A percentile compares a stretch with the other conserved stretches of the same genome.
phyloP scores from a whole-genome alignment of 2,888 invertebrate genomes.

The Apodemia duryi region DNA sequence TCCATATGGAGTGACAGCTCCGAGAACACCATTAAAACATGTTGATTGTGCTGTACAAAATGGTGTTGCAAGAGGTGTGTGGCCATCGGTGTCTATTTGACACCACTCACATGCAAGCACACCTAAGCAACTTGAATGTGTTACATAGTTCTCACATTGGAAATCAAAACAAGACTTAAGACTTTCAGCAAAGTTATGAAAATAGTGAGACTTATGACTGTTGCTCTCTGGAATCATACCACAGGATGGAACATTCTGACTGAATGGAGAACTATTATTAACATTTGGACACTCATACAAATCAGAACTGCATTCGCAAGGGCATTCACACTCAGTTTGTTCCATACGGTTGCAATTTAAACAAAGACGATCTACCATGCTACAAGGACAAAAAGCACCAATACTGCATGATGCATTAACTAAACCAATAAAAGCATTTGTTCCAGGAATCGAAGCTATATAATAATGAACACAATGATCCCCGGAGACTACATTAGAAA shows the following conservation, averaged over 20 bases:
- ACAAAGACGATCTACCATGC: constrained; percentile 91
- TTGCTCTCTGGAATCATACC: constrained; percentile 69
- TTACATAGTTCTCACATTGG: constrained; percentile 82
- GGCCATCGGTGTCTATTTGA: constrained; percentile 86
- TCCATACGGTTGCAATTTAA: constrained; percentile 96
- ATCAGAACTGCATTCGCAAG: constrained; percentile 90
- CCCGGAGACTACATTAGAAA: constrained; percentile 91
- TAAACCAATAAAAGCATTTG: constrained; percentile 93
- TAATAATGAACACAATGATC: constrained; percentile 94
- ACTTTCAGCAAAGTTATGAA: constrained; percentile 71
- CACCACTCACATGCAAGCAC: constrained; percentile 96
- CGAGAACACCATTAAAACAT: constrained; percentile 93
- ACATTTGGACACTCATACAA: constrained; percentile 57
- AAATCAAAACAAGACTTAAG: constrained; percentile 83
- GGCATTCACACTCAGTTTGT: constrained; percentile 96
- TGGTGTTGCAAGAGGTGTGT: constrained; percentile 82
- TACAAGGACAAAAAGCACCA: constrained; percentile 94
- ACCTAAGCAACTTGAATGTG: constrained; percentile 83
- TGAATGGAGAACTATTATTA: constrained; percentile 46
- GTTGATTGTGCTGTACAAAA: constrained; percentile 90
- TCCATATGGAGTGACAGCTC: constrained; percentile 90
- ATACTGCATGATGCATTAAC: constrained; percentile 93
- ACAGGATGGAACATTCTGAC: constrained; percentile 61
- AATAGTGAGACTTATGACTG: constrained; percentile 71
- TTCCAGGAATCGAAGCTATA: constrained; percentile 87